Evolutionary conservation across 2,797 vertebrate genomes (phyloP).

Genomic region (Neosalanx taihuensis): DNA sequence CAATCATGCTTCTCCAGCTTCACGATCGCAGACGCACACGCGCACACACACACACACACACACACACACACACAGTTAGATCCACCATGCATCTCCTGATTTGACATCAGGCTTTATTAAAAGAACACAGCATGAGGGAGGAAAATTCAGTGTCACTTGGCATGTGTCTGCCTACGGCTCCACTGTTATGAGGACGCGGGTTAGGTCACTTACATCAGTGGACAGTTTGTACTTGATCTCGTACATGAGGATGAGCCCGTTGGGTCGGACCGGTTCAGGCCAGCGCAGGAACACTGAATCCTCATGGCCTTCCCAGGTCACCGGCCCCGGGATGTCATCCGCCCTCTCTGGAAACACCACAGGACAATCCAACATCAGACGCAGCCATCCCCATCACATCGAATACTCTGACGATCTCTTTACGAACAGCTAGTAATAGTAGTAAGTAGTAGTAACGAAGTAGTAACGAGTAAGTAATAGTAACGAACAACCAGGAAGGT

Average conservation of each 20-base stretch:
- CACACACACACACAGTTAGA: neutral
- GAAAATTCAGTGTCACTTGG: neutral
- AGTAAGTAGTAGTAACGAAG: too few relatives aligned
- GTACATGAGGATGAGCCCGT: constrained; percentile 94
- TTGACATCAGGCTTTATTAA: neutral
- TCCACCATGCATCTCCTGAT: neutral
- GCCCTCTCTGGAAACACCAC: constrained; percentile 79
- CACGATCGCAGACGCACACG: constrained; percentile 2
- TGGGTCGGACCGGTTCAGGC: constrained; percentile 85
- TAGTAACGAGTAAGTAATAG: too few relatives aligned
- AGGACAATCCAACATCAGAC: neutral
- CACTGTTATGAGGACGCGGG: neutral
- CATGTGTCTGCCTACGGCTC: neutral
- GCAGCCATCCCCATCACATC: neutral
- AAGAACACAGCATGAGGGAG: neutral
- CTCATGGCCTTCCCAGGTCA: constrained; percentile 82
- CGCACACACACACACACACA: constrained; percentile 1
- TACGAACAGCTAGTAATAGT: neutral
- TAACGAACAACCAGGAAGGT: too few relatives aligned
- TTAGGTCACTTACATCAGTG: constrained; percentile 77
- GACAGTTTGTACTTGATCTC: constrained; percentile 90
- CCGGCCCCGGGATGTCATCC: constrained; percentile 87
- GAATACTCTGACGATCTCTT: neutral
- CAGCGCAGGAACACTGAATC: constrained; percentile 87
- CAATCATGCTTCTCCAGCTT: constrained; percentile 88